These are phyloP conservation scores for Drosophila mojavensis DNA, from an alignment of 1,140 invertebrate species.

Conservation along the genomic window DNA sequence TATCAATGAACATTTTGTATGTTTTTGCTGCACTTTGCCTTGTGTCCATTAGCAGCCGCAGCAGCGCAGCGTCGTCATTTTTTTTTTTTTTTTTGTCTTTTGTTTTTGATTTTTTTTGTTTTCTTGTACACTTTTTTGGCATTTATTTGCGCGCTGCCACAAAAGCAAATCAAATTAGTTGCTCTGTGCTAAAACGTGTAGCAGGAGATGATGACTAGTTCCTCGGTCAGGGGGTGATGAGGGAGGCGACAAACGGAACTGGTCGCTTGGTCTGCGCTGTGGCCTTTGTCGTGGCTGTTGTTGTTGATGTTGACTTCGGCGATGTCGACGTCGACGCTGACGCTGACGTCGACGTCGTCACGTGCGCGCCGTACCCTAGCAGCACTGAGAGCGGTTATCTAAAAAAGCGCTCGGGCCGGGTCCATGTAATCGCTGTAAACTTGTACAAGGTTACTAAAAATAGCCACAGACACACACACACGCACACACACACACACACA, in stretches of 20 bases:
- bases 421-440: slow-evolving; percentile 52
- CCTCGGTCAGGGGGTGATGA: not conserved
- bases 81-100: slow-evolving; percentile 26
- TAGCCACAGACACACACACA: slow-evolving; percentile 33
- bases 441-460: slow-evolving; percentile 51
- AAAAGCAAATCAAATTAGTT: slow-evolving; percentile 66
- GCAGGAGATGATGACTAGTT: not conserved
- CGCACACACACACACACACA: slow-evolving; percentile 9
- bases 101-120: slow-evolving; percentile 33
- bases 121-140: slow-evolving; percentile 24
- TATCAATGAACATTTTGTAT: slow-evolving; percentile 69
- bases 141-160: slow-evolving; percentile 35
- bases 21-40: slow-evolving; percentile 44
- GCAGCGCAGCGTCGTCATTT: not conserved
- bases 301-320: slow-evolving; percentile 5
- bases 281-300: slow-evolving; percentile 28
- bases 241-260: slow-evolving; percentile 43
- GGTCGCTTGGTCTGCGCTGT: slow-evolving; percentile 50
- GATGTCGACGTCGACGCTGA: slow-evolving; percentile 12
- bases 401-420: slow-evolving; percentile 44
- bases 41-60: slow-evolving; percentile 21
- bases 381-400: slow-evolving; percentile 42
- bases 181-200: slow-evolving; percentile 55
- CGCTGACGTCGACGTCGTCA: slow-evolving; percentile 35
- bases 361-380: slow-evolving; percentile 35